phyloP scores from a whole-genome alignment of 2,113 vertebrate species.

The Chroicocephalus ridibundus region DNA sequence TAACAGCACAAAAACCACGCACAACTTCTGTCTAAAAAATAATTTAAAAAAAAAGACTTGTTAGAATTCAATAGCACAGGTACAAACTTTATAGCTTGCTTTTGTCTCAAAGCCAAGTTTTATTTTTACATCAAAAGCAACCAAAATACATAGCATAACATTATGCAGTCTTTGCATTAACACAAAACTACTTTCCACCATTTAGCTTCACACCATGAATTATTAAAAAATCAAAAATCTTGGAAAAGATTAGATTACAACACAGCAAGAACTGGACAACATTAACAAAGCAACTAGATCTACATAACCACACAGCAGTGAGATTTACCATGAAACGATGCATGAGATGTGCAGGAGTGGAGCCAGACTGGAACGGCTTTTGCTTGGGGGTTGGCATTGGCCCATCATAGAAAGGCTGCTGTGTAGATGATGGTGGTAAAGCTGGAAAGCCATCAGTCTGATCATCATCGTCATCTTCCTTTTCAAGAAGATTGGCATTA shows the following conservation, averaged over 20 bases:
- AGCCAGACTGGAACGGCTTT: conserved; percentile 91
- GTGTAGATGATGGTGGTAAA: conserved; percentile 34
- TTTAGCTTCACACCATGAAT: not conserved
- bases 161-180: not conserved
- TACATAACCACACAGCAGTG: not conserved
- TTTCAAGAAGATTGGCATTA: conserved; percentile 36
- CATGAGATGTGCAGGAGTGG: conserved; percentile 89
- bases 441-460: conserved; percentile 37
- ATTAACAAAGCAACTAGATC: not conserved
- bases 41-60: not conserved
- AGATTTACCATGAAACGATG: conserved; percentile 92
- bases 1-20: not conserved
- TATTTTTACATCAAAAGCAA: not conserved
- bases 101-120: not conserved
- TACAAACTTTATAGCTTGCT: not conserved
- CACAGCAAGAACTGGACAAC: not conserved
- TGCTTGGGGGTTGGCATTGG: conserved; percentile 88
- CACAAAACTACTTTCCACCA: not conserved
- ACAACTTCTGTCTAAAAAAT: not conserved
- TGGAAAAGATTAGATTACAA: not conserved
- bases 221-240: not conserved
- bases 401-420: conserved; percentile 82
- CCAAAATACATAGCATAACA: not conserved
- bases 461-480: conserved; percentile 72
- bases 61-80: not conserved